Percentiles rank a stretch among this genome's conserved stretches.
phyloP scores from a whole-genome alignment of 1,140 invertebrate genomes.

The Halesus radiatus region DNA sequence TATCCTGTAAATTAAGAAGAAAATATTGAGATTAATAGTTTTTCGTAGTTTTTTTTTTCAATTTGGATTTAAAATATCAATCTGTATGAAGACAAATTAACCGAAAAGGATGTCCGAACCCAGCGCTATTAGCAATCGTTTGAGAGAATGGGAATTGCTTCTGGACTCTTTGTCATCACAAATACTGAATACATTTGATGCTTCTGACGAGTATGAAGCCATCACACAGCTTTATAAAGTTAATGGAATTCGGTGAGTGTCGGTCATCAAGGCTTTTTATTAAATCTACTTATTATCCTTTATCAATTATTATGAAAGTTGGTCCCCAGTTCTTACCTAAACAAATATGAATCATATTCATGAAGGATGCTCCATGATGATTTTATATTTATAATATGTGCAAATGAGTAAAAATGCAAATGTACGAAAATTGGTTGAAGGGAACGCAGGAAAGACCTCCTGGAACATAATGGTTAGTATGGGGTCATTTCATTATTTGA shows the following conservation, averaged over 20 bases:
- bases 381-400: background rate
- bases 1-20: no score
- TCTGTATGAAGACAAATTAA: background rate
- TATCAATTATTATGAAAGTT: background rate
- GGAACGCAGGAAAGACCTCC: background rate
- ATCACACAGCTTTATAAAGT: background rate
- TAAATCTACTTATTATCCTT: background rate
- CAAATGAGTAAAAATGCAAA: background rate
- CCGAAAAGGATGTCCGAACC: background rate
- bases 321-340: background rate
- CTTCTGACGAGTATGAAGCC: slow-evolving; percentile 9
- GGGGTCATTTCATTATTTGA: background rate
- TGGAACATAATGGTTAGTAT: background rate
- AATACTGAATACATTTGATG: background rate
- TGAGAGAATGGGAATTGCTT: slow-evolving; percentile 1
- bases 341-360: background rate
- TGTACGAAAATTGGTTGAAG: background rate
- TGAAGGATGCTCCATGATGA: background rate
- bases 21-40: no score
- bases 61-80: no score
- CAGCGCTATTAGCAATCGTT: background rate
- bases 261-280: background rate
- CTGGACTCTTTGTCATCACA: slow-evolving; percentile 10
- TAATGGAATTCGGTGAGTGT: slow-evolving; percentile 15
- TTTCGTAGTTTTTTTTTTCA: no score